Conservation (phyloP, 2,888 invertebrate species). For the Argyra leucocephala region DNA sequence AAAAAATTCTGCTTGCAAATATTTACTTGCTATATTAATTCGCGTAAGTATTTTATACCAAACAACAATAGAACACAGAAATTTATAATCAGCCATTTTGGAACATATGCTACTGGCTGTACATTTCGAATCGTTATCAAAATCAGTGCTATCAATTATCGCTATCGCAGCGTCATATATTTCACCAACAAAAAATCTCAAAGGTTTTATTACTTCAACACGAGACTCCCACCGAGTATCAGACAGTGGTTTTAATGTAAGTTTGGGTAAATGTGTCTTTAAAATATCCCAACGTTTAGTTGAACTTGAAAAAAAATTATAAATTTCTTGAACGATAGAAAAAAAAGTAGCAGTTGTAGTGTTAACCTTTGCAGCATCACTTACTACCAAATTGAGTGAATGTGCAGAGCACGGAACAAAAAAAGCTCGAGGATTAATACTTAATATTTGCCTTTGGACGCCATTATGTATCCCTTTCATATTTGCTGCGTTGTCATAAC, state of each 20-base stretch:
- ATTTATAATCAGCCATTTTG: conserved; percentile 8
- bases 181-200: neutral
- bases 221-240: conserved; percentile 5
- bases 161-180: neutral
- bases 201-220: neutral
- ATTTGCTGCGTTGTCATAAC: conserved; percentile 9
- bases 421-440: conserved; percentile 9
- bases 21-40: conserved; percentile 7
- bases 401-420: conserved; percentile 9
- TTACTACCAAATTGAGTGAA: conserved; percentile 9
- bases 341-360: neutral
- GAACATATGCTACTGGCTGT: neutral
- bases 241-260: conserved; percentile 8
- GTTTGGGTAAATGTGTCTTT: neutral
- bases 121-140: conserved; percentile 7
- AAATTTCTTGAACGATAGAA: conserved; percentile 1
- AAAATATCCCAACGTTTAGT: neutral
- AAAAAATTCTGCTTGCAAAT: neutral
- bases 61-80: neutral
- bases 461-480: conserved; percentile 7
- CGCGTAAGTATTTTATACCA: conserved; percentile 2
- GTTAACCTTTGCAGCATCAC: conserved; percentile 16
- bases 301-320: conserved; percentile 9
- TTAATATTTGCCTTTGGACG: conserved; percentile 7
- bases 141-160: neutral